These are phyloP conservation scores for Caenorhabditis brenneri DNA, from an alignment of 1,140 invertebrate species.

Conservation along the genomic window DNA sequence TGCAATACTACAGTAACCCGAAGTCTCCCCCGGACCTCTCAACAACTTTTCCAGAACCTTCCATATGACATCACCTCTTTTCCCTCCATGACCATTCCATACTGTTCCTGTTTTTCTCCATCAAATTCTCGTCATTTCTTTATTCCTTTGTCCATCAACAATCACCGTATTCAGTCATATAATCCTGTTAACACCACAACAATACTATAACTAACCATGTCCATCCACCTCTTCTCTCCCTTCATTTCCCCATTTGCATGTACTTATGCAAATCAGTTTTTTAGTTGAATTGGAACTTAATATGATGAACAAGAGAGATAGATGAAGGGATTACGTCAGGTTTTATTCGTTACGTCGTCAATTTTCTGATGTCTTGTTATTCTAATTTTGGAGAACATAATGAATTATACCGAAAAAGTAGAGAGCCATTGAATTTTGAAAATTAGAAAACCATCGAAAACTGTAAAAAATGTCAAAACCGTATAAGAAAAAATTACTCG, in stretches of 20 bases:
- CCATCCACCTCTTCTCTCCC: too few species aligned
- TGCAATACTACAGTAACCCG: too few species aligned
- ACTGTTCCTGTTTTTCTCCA: background rate
- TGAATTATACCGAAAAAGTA: background rate
- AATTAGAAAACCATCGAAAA: too few species aligned
- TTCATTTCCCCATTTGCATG: background rate
- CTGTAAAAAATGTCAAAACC: too few species aligned
- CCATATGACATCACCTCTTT: background rate
- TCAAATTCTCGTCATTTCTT: background rate
- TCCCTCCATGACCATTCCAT: background rate
- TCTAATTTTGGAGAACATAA: background rate
- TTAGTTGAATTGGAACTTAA: background rate
- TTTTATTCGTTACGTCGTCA: background rate
- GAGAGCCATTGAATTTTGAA: too few species aligned
- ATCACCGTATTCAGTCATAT: background rate
- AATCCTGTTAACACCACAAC: slow-evolving; percentile 26
- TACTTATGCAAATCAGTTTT: slow-evolving; percentile 12
- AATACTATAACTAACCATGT: background rate
- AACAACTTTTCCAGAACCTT: too few species aligned
- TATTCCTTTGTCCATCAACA: too few species aligned
- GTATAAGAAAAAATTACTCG: too few species aligned
- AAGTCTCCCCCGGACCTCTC: too few species aligned
- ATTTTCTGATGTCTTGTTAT: background rate
- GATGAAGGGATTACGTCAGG: background rate
- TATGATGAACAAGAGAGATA: background rate